Conservation (phyloP, 2,113 vertebrate genomes). For the Pteruthius melanotis region DNA sequence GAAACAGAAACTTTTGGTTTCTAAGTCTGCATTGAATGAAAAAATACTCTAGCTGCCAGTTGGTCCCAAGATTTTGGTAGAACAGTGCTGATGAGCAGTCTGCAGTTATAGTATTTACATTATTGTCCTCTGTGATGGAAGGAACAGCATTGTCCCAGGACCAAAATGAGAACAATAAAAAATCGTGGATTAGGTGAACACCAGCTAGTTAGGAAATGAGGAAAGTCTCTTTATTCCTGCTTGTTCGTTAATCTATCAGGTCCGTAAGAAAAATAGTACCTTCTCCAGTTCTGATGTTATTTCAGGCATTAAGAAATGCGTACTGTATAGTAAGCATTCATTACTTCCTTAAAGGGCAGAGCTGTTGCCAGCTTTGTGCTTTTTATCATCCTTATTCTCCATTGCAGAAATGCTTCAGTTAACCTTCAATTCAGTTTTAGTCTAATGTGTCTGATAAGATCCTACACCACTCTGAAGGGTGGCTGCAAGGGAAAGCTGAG, state of each 20-base stretch:
- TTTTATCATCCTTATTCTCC: background rate
- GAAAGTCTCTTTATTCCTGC: background rate
- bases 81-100: background rate
- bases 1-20: background rate
- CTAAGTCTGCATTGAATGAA: background rate
- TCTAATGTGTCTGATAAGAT: background rate
- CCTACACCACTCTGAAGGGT: background rate
- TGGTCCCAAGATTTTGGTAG: background rate
- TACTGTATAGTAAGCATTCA: background rate
- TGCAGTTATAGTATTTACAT: background rate
- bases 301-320: background rate
- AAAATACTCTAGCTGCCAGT: background rate
- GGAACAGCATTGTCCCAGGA: background rate
- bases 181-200: background rate
- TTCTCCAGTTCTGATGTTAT: background rate
- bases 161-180: background rate
- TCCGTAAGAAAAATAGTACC: background rate
- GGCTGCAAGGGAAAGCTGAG: background rate
- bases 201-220: background rate
- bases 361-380: background rate
- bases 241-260: background rate
- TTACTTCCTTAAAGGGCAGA: background rate
- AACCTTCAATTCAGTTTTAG: background rate
- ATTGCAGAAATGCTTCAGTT: background rate
- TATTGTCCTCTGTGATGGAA: background rate